Percentiles rank a stretch among this genome's conserved stretches.
These are phyloP conservation scores for Scaptomyza graminum DNA, from an alignment of 1,140 invertebrate genomes.

Conservation along the genomic window DNA sequence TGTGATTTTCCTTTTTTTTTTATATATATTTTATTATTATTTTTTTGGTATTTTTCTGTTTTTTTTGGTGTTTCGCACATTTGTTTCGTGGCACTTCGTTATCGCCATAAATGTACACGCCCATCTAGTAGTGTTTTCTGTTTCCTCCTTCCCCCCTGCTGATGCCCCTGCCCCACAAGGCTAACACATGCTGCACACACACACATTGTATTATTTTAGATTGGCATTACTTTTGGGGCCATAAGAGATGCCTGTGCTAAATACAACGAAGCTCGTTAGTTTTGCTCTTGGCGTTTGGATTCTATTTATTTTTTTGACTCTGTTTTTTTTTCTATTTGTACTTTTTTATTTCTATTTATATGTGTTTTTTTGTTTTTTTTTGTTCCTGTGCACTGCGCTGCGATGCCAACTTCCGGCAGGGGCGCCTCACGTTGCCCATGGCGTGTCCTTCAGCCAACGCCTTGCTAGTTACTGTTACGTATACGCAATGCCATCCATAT, in stretches of 20 bases:
- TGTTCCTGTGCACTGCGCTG: constrained; percentile 4
- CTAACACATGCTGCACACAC: constrained; percentile 39
- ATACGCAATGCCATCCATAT: constrained; percentile 27
- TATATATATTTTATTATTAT: constrained; percentile 46
- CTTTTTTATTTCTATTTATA: constrained; percentile 3
- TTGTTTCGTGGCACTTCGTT: constrained; percentile 67
- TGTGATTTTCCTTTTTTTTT: constrained; percentile 35
- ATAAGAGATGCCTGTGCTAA: constrained; percentile 56
- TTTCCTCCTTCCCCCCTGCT: neutral
- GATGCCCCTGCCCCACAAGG: constrained; percentile 1
- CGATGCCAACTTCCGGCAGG: constrained; percentile 54
- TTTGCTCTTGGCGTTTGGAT: constrained; percentile 65
- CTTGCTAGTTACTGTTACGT: constrained; percentile 65
- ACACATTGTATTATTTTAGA: constrained; percentile 72
- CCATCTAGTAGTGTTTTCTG: constrained; percentile 38
- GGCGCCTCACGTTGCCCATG: constrained; percentile 44
- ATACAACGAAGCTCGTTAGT: constrained; percentile 74
- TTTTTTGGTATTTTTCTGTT: constrained; percentile 26
- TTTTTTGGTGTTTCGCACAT: constrained; percentile 28
- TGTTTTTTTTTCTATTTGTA: constrained; percentile 6
- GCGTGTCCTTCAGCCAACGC: constrained; percentile 61
- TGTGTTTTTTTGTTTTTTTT: neutral
- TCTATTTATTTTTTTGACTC: constrained; percentile 30
- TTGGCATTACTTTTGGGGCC: constrained; percentile 65
- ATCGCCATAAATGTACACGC: constrained; percentile 29